Evolutionary conservation across 2,797 vertebrate genomes (phyloP).

Genomic region (Ataeniobius toweri): DNA sequence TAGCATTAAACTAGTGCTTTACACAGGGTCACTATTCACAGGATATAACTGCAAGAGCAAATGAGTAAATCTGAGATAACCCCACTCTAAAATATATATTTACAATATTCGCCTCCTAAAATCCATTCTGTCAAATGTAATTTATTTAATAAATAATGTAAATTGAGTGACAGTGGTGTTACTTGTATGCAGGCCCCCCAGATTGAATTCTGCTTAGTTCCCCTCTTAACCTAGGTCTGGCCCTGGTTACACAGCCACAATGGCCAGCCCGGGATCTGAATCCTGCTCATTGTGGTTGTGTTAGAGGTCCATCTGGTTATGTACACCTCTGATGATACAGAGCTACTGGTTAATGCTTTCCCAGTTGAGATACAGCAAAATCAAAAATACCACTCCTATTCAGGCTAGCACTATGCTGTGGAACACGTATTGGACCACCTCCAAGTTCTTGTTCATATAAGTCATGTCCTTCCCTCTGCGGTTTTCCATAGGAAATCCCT

Average conservation of each 20-base stretch:
- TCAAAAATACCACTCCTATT: slow-evolving; percentile 92
- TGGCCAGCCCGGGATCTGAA: slow-evolving; percentile 85
- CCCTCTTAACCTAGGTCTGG: neutral
- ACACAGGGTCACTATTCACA: neutral
- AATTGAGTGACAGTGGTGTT: neutral
- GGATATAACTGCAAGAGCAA: neutral
- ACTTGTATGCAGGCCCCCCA: neutral
- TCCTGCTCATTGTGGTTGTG: slow-evolving; percentile 96
- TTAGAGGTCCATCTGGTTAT: slow-evolving; percentile 95
- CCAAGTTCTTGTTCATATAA: slow-evolving; percentile 78
- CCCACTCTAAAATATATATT: neutral
- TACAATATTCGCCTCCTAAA: neutral
- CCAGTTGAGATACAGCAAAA: slow-evolving; percentile 94
- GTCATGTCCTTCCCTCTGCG: slow-evolving; percentile 73
- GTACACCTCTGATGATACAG: slow-evolving; percentile 91
- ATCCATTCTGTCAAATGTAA: neutral
- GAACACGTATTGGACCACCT: slow-evolving; percentile 91
- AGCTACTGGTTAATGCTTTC: slow-evolving; percentile 92
- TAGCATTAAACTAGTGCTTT: neutral
- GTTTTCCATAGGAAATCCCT: slow-evolving; percentile 62
- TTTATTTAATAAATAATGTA: slow-evolving; percentile 38
- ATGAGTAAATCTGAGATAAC: neutral
- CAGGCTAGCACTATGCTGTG: slow-evolving; percentile 91
- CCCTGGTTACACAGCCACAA: slow-evolving; percentile 74
- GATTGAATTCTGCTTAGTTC: neutral